Base-by-base conservation (phyloP, 1,140 invertebrate genomes). In the Listronotus bonariensis region DNA sequence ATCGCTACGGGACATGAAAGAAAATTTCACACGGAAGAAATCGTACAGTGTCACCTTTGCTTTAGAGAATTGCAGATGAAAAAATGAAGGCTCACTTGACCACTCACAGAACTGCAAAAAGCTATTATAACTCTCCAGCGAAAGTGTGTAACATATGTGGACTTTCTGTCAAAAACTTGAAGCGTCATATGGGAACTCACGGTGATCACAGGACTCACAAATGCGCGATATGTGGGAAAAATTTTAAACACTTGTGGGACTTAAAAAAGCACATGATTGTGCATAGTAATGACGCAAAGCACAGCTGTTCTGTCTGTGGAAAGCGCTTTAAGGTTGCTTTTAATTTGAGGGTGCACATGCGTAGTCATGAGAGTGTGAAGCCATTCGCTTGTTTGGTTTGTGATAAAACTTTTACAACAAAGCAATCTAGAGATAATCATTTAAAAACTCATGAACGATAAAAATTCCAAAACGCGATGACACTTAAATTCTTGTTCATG, bases 361-460 rank as follows among this genome's bases (percentile, higher is more conserved):
- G 87, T 12, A 83, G 79, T 48, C 88, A 90, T 67, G 88, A 87
- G 0, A 87, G 86, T 2, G 87, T 89, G 69, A 89, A 89, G 70
- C 88, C 88, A 3, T 90, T 87, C 74, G 81, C 85, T 45, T 91
- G 89, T 78, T 74, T 81, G 6, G 79, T 86, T 17, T 90, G 89
- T 74, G 84, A 86, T 3, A 89, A 89, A 72, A 83, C 48, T 12
- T 67, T 69, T 31, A 67, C 68, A 4, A 69, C 63, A 1, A 69
- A 69, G 46, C 68, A 67, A 34, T 66, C 40, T 18, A 69, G 64
- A 31, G 54, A 69, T 46, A 48, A 61, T 48, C 66, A 77, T 55
- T 26, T 65, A 26, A 68, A 62, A 62, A 57, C 62, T 1, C 62
- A 65, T 51, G 14, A 52, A 9, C 31, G 31, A 10, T 32, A 36